phyloP scores from a whole-genome alignment of 2,797 vertebrate species.

The Leucoraja ocellata region DNA sequence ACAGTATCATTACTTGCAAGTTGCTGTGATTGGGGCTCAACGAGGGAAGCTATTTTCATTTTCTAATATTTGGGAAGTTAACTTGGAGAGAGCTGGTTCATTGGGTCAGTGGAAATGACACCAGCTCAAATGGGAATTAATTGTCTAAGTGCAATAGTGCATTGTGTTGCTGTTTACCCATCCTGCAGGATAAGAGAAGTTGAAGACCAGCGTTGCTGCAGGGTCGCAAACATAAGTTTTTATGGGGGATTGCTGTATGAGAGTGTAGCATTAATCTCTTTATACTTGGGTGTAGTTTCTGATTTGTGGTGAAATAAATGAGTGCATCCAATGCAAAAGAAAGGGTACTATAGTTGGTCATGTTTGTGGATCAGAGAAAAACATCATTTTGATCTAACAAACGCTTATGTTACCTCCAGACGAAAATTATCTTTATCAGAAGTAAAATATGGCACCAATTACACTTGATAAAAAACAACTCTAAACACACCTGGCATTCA shows the following conservation, averaged over 20 bases:
- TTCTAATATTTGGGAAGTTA: background rate
- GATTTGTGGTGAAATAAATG: background rate
- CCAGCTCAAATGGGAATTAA: no score
- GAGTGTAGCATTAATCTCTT: background rate
- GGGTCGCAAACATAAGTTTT: background rate
- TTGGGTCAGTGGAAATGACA: no score
- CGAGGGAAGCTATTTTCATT: background rate
- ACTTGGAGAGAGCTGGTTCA: background rate
- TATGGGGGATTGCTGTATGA: background rate
- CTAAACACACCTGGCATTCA: background rate
- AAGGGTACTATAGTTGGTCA: background rate
- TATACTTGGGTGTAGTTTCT: background rate
- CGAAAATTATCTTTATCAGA: background rate
- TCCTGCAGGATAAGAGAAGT: background rate
- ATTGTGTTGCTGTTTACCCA: background rate
- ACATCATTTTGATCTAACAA: background rate
- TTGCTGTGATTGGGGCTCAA: background rate
- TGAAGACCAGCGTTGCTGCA: background rate
- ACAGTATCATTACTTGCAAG: background rate
- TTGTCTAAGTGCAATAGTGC: background rate
- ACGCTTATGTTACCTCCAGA: background rate
- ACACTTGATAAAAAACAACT: background rate
- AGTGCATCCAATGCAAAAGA: background rate
- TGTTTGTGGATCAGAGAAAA: background rate
- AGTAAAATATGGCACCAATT: background rate